Percentiles rank a stretch among this genome's conserved stretches.
Conservation (phyloP, 2,888 invertebrate genomes). For the Fabriciana adippe region DNA sequence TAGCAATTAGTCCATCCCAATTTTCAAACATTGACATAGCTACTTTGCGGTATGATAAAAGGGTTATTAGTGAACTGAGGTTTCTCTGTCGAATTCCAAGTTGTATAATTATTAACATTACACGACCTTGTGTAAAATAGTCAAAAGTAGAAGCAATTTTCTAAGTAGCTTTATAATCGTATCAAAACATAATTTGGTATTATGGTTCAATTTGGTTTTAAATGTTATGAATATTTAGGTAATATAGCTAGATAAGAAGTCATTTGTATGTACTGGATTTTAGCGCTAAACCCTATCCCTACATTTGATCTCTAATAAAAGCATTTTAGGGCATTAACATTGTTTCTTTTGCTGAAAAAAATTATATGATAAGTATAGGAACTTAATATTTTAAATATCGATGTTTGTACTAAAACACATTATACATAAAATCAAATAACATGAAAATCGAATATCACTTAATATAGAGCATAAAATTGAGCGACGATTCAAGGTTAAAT, state of each 20-base stretch:
- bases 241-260: no score
- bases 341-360: no score
- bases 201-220: no score
- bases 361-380: no score
- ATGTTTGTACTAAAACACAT: no score
- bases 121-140: constrained; percentile 38
- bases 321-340: background rate
- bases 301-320: background rate
- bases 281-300: background rate
- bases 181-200: no score
- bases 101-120: constrained; percentile 44
- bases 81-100: constrained; percentile 33
- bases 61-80: constrained; percentile 43
- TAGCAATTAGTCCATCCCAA: constrained; percentile 13
- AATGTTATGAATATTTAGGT: background rate
- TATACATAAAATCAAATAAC: no score
- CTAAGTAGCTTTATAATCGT: no score
- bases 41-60: constrained; percentile 22
- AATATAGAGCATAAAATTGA: no score
- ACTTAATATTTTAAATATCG: no score
- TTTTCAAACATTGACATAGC: constrained; percentile 18
- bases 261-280: background rate
- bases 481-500: no score
- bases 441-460: no score
- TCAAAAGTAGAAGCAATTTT: constrained; percentile 1